Evolutionary conservation across 2,888 invertebrate species (phyloP).

Genomic region (Pediacus dermestoides): DNA sequence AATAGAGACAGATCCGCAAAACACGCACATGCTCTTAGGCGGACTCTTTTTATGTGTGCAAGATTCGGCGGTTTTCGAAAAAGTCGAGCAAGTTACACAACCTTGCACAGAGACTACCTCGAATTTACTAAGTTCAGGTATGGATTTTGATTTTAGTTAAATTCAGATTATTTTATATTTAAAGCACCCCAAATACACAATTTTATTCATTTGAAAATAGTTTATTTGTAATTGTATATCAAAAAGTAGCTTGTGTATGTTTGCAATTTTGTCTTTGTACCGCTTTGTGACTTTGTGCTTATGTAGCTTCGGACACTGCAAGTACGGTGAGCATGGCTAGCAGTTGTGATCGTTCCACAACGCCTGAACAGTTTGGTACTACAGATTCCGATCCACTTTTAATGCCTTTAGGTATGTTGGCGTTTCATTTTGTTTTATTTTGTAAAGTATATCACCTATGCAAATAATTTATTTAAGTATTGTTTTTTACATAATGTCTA

Average conservation of each 20-base stretch:
- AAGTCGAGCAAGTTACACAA: conserved; percentile 60
- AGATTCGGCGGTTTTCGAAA: conserved; percentile 74
- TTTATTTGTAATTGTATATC: neutral
- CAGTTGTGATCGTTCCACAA: conserved; percentile 44
- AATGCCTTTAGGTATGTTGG: conserved; percentile 51
- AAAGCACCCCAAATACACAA: neutral
- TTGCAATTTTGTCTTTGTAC: conserved; percentile 17
- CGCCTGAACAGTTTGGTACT: conserved; percentile 37
- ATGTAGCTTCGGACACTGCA: conserved; percentile 48
- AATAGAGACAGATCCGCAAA: conserved; percentile 79
- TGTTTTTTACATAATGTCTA: conserved; percentile 1
- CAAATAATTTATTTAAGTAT: conserved; percentile 44
- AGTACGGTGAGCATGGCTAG: conserved; percentile 51
- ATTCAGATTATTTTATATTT: conserved; percentile 4
- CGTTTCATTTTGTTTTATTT: conserved; percentile 6
- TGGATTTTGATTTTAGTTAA: neutral
- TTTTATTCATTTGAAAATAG: neutral
- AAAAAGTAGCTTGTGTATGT: neutral
- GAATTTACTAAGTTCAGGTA: conserved; percentile 69
- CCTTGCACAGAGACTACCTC: conserved; percentile 55
- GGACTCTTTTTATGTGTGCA: conserved; percentile 74
- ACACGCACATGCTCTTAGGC: conserved; percentile 83
- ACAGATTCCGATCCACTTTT: conserved; percentile 40
- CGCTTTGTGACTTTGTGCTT: conserved; percentile 11
- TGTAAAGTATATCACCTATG: no score